Percentiles rank a stretch among this genome's conserved stretches.
phyloP scores from a whole-genome alignment of 2,113 vertebrate species.

The Mirounga angustirostris region DNA sequence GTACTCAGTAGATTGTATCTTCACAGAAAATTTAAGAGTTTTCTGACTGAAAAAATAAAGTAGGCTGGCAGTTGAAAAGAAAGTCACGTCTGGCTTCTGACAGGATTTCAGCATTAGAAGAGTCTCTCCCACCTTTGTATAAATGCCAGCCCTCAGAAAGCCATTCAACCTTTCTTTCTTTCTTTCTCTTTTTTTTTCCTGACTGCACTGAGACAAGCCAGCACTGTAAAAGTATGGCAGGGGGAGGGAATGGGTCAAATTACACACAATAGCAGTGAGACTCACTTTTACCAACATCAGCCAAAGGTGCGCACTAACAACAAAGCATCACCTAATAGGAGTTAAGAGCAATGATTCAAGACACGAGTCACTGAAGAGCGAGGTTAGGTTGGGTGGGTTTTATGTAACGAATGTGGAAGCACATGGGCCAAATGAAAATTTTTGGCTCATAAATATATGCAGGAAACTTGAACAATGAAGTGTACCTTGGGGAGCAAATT shows the following conservation, averaged over 20 bases:
- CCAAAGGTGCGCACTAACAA: not conserved
- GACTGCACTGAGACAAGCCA: constrained; percentile 43
- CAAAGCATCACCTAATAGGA: not conserved
- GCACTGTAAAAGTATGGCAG: not conserved
- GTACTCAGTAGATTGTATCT: constrained; percentile 66
- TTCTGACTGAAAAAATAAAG: constrained; percentile 66
- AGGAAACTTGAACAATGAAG: constrained; percentile 1
- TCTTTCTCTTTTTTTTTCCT: not conserved
- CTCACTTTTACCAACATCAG: not conserved
- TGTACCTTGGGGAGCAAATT: not conserved
- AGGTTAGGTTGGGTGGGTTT: accelerated
- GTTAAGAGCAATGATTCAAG: not conserved
- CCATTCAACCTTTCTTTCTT: not conserved
- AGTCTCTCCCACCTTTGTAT: constrained; percentile 42
- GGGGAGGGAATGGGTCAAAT: constrained; percentile 37
- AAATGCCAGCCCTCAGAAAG: constrained; percentile 63
- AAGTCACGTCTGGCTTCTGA: constrained; percentile 65
- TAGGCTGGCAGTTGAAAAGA: constrained; percentile 56
- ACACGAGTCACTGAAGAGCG: not conserved
- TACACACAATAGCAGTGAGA: constrained; percentile 19
- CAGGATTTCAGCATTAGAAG: constrained; percentile 54
- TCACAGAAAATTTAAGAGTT: constrained; percentile 53
- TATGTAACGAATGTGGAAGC: not conserved
- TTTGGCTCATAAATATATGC: not conserved
- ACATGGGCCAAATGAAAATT: not conserved